Conservation (phyloP, 2,888 invertebrate species). For the Seladonia tumulorum region DNA sequence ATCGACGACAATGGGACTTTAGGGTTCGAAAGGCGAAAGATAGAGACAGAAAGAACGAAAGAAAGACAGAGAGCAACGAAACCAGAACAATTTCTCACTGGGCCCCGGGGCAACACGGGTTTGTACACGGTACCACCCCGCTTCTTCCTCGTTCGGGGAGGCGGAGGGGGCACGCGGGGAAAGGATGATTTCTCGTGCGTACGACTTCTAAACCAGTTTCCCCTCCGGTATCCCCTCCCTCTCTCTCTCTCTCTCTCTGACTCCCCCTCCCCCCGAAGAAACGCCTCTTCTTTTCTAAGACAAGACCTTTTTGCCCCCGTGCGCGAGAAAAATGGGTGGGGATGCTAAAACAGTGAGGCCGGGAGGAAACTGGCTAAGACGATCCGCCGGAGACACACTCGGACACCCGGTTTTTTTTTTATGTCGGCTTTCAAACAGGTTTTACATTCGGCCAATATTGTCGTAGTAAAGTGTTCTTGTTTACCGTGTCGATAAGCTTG, state of each 20-base stretch:
- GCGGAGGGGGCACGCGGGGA: not conserved
- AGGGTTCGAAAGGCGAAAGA: not conserved
- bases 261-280: constrained; percentile 21
- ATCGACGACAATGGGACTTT: constrained; percentile 7
- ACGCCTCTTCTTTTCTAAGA: constrained; percentile 66
- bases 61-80: not conserved
- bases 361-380: constrained; percentile 19
- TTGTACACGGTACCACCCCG: constrained; percentile 12
- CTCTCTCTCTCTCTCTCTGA: not conserved
- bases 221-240: constrained; percentile 38
- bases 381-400: constrained; percentile 36
- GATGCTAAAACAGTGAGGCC: not conserved
- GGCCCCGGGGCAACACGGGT: not conserved
- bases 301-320: constrained; percentile 51
- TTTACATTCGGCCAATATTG: constrained; percentile 73
- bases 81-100: constrained; percentile 29
- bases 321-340: not conserved
- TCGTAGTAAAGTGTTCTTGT: constrained; percentile 70
- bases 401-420: constrained; percentile 56
- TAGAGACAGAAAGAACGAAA: not conserved
- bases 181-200: constrained; percentile 55
- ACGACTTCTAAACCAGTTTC: constrained; percentile 72
- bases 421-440: constrained; percentile 70
- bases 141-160: constrained; percentile 27
- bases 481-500: constrained; percentile 72